Evolutionary conservation across 2,888 invertebrate species (phyloP), one percentile per base, ranked within the genome.

Genomic region (Lasioglossum pauxillum): DNA sequence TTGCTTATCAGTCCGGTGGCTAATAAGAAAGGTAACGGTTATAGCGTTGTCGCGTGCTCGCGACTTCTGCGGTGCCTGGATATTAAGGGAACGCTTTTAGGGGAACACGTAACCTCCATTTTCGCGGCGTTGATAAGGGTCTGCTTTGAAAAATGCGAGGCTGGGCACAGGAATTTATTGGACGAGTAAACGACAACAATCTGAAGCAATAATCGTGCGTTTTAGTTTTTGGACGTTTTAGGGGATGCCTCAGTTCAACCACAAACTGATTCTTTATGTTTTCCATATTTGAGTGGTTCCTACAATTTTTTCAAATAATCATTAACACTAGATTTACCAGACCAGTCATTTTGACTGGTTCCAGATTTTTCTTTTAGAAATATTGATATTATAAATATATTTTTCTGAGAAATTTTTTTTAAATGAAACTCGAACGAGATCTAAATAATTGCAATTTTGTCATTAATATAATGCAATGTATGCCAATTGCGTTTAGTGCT

Each of bases 1-100:
- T 96, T 99, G 73, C 98, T 99, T 97, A 96, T 99, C 83, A 99
- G 99, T 38, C 99, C 99, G 1, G 98, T 98, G 89, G 97, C 97
- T 75, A 96, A 94, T 85, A 95, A 94, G 81, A 95, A 95, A 94
- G 93, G 96, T 95, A 92, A 93, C 93, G 92, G 81, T 82, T 79
- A 84, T 69, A 73, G 79, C 79, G 7, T 35, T 7, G 72, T 85
- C 79, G 85, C 85, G 79, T 84, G 72, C 60, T 81, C 79, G 67
- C 71, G 53, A 75, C 78, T 78, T 75, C 78, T 38, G 69, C 86
- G 75, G 60, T 79, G 67, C 57, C 64, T 79, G 85, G 78, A 85
- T 85, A 78, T 76, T 79, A 85, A 85, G 79, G 44, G 85, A 74
- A 78, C 67, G 57, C 74, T 78, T 77, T 57, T 35, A 35, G 5